Evolutionary conservation across 2,888 invertebrate species (phyloP).

Genomic region (Cotesia congregata): DNA sequence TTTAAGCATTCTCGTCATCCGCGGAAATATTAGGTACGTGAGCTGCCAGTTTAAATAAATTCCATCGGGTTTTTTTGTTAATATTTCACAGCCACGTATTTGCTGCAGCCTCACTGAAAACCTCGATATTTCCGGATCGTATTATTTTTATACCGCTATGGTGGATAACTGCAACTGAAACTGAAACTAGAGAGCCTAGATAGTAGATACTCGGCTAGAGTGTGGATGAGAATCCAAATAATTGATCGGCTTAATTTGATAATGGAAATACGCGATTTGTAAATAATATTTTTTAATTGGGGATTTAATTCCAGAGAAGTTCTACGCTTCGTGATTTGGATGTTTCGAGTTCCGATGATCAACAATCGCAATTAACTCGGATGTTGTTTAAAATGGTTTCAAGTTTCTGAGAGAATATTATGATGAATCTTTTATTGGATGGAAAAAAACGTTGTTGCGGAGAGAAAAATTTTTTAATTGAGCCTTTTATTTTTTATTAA

Average conservation of each 20-base stretch:
- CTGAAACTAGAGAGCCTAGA: no score
- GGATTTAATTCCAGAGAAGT: no score
- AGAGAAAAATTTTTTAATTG: no score
- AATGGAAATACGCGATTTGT: background rate
- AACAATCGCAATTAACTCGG: no score
- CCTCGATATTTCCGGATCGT: background rate
- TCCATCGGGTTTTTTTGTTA: constrained; percentile 4
- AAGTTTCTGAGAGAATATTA: no score
- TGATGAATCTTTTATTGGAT: no score
- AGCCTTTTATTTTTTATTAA: no score
- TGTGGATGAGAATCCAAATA: background rate
- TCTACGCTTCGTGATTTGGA: no score
- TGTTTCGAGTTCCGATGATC: no score
- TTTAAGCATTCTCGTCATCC: constrained; percentile 25
- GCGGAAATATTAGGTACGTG: constrained; percentile 33
- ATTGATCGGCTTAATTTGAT: background rate
- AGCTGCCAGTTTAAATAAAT: constrained; percentile 22
- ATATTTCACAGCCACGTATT: constrained; percentile 11
- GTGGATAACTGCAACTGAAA: background rate
- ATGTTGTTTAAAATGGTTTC: no score
- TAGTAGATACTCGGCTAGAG: background rate
- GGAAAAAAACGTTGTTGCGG: no score
- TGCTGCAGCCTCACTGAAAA: background rate
- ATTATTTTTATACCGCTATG: background rate
- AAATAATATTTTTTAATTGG: background rate